Evolutionary conservation across 1,140 invertebrate species (phyloP), one percentile per base, ranked within the genome.

Genomic region (Ceratina calcarata): DNA sequence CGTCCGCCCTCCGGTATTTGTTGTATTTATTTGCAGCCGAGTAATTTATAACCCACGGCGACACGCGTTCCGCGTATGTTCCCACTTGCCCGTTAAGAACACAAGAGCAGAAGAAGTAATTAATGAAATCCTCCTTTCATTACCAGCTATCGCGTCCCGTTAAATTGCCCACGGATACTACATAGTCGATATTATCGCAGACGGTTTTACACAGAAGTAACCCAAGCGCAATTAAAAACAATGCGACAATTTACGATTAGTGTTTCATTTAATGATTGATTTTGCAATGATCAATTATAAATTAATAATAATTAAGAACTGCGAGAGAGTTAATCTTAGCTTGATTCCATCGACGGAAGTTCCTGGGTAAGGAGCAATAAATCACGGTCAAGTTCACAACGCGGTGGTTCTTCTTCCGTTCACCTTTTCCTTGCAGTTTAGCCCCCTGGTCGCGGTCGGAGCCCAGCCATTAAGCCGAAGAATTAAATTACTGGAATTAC

Each of bases 401-500:
- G 15, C 37, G 8, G 37, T 10, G 37, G 37, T 45, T 45, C 37
- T 10, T 45, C 37, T 71, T 32, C 15, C n/a, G 16, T 49, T 24
- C 15, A 51, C 64, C 32, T 10, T 20, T 45, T 66, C 79, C 55
- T 69, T 69, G 57, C 58, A 32, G 66, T 82, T 85, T 73, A 67
- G 64, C 79, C 67, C 66, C 80, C 73, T 61, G 13, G 16, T n/a
- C 67, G 12, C 64, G 45, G 27, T 71, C n/a, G 37, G 32, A 15
- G 18, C 69, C 51, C 72, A 75, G 65, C 76, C 84, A 88, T 89
- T 88, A 89, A 87, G 79, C 55, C 61, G 64, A 71, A 64, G 81
- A 88, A 89, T 90, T 88, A 87, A 89, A 90, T 90, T 86, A 89
- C 86, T 80, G 81, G 83, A 90, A 89, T 89, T 89, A 87, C 78